A percentile compares a stretch with the other conserved stretches of the same genome.
Evolutionary conservation across 1,140 invertebrate genomes (phyloP).

Genomic region (Acyrthosiphon pisum): DNA sequence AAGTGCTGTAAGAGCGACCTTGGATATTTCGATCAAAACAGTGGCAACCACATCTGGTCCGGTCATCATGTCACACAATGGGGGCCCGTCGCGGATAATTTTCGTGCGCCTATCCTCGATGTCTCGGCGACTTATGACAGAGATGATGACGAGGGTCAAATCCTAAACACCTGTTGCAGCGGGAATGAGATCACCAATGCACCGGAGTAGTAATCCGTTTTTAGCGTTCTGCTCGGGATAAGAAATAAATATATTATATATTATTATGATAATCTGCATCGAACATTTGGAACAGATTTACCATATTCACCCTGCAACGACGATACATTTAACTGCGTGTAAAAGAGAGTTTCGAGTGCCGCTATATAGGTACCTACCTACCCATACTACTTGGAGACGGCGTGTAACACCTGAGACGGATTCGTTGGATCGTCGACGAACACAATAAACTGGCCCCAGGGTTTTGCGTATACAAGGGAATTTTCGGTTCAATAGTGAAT

Average conservation of each 20-base stretch:
- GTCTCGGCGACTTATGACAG: conserved; percentile 37
- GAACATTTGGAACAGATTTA: conserved; percentile 23
- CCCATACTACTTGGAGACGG: background rate
- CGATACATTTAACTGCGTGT: background rate
- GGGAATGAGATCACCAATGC: background rate
- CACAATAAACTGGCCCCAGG: conserved; percentile 25
- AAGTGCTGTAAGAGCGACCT: background rate
- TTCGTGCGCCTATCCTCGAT: background rate
- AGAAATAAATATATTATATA: conserved; percentile 2
- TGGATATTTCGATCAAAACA: background rate
- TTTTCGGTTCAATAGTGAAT: background rate
- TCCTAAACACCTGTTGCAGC: conserved; percentile 31
- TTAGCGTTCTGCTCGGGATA: background rate
- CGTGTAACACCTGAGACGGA: conserved; percentile 7
- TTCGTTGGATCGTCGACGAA: conserved; percentile 23
- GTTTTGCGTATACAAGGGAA: background rate
- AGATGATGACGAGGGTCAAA: conserved; percentile 43
- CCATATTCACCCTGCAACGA: too few species aligned
- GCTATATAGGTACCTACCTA: too few species aligned
- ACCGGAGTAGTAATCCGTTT: conserved; percentile 3
- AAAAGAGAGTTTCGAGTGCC: background rate
- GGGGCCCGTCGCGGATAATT: background rate
- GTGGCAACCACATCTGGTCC: conserved; percentile 24
- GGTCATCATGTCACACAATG: conserved; percentile 21
- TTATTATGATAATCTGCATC: conserved; percentile 22